phyloP scores from a whole-genome alignment of 2,113 vertebrate species.

The Mastomys natalensis region DNA sequence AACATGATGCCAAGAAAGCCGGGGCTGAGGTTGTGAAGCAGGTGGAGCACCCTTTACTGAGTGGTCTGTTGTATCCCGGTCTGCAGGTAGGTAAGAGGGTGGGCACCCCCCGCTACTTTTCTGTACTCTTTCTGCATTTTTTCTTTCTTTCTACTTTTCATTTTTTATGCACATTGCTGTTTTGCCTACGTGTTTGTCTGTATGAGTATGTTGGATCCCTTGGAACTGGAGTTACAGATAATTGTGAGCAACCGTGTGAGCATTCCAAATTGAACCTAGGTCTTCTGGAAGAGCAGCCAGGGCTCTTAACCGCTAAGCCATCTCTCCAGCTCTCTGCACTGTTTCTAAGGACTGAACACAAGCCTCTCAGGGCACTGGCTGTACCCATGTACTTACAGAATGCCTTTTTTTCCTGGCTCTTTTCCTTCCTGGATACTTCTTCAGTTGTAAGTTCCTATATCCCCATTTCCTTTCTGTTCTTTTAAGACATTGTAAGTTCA shows the following conservation, averaged over 20 bases:
- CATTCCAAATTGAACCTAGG: not conserved
- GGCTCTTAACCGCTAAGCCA: not conserved
- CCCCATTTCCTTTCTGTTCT: not conserved
- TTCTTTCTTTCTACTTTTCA: not conserved
- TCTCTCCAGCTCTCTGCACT: not conserved
- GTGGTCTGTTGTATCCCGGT: slow-evolving; percentile 97
- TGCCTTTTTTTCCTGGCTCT: not conserved
- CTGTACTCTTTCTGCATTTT: not conserved
- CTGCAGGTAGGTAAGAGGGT: slow-evolving; percentile 90
- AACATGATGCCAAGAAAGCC: slow-evolving; percentile 98
- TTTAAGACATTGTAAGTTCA: not conserved
- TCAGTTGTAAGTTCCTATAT: not conserved
- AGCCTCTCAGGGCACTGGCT: not conserved
- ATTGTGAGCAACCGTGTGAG: not conserved
- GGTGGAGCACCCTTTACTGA: slow-evolving; percentile 97
- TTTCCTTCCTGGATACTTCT: slow-evolving; percentile 5
- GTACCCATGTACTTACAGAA: not conserved
- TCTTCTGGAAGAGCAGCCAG: not conserved
- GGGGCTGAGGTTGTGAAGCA: slow-evolving; percentile 99
- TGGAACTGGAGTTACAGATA: not conserved
- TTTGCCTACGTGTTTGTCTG: not conserved
- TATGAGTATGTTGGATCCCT: not conserved
- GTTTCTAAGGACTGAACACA: not conserved
- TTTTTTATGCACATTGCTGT: not conserved
- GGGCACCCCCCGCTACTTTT: not conserved